phyloP scores from a whole-genome alignment of 2,797 vertebrate species.

The Phataginus tricuspis region DNA sequence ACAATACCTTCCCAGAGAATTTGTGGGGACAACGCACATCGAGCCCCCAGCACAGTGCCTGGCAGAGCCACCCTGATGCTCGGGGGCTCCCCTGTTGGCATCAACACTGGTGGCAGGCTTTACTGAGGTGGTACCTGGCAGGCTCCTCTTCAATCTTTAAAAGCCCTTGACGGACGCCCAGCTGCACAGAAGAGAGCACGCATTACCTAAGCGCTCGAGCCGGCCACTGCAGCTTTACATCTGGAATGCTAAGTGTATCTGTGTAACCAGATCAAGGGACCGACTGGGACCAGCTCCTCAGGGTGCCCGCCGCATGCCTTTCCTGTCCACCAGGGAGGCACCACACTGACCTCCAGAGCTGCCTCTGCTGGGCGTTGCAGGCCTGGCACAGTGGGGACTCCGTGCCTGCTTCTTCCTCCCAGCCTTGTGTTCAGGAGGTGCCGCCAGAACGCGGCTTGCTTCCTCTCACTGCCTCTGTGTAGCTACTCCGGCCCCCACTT shows the following conservation, averaged over 20 bases:
- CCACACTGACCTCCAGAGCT: neutral
- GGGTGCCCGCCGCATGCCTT: neutral
- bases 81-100: too few relatives aligned
- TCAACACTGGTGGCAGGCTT: neutral
- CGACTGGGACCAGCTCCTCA: neutral
- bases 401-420: neutral
- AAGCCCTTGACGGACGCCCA: neutral
- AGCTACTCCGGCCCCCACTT: neutral
- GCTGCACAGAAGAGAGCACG: neutral
- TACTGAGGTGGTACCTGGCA: neutral
- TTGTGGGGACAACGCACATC: fast-evolving
- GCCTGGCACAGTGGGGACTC: neutral
- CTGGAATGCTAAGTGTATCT: neutral
- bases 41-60: neutral
- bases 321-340: too few relatives aligned
- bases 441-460: neutral
- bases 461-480: too few relatives aligned
- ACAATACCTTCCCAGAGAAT: neutral
- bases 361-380: too few relatives aligned
- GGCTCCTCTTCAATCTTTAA: neutral
- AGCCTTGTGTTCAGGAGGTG: neutral
- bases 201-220: neutral
- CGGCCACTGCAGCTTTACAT: neutral
- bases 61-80: neutral
- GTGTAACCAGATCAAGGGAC: neutral